These are phyloP conservation scores for Ephialtes manifestator DNA, from an alignment of 2,888 invertebrate species.

Conservation along the genomic window DNA sequence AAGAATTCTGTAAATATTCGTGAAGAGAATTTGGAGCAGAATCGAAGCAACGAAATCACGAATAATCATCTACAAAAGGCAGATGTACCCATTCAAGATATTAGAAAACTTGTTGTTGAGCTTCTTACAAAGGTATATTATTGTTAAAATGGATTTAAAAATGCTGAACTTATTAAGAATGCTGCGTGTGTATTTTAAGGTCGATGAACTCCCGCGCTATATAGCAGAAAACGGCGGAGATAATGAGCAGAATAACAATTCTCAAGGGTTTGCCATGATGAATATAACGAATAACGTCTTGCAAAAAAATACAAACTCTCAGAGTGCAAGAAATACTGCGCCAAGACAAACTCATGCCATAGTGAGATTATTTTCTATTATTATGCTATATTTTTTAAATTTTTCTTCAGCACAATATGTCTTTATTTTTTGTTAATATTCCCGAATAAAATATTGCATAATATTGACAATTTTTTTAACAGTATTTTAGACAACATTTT, in stretches of 20 bases:
- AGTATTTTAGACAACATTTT: too few species aligned
- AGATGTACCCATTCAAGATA: slow-evolving; percentile 74
- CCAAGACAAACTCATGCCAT: slow-evolving; percentile 17
- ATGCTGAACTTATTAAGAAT: slow-evolving; percentile 22
- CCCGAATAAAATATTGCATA: too few species aligned
- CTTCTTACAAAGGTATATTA: slow-evolving; percentile 76
- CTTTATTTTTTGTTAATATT: too few species aligned
- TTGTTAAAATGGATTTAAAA: not conserved
- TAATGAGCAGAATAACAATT: not conserved
- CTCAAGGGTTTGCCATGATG: not conserved
- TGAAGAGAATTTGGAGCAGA: slow-evolving; percentile 32
- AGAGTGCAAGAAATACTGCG: slow-evolving; percentile 20
- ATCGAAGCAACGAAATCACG: slow-evolving; percentile 18
- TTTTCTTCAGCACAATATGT: not conserved
- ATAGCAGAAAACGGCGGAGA: not conserved
- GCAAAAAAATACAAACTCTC: not conserved
- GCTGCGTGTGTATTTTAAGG: slow-evolving; percentile 52
- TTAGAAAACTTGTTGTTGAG: slow-evolving; percentile 74
- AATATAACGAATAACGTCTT: slow-evolving; percentile 6
- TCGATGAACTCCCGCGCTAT: slow-evolving; percentile 70
- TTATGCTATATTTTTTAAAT: not conserved
- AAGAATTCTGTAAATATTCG: slow-evolving; percentile 54
- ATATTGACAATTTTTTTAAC: too few species aligned
- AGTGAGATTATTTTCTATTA: slow-evolving; percentile 55
- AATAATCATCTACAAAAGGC: slow-evolving; percentile 30